A percentile compares a stretch with the other conserved stretches of the same genome.
Conservation (phyloP, 2,797 vertebrate genomes). For the Manis crassicaudata region DNA sequence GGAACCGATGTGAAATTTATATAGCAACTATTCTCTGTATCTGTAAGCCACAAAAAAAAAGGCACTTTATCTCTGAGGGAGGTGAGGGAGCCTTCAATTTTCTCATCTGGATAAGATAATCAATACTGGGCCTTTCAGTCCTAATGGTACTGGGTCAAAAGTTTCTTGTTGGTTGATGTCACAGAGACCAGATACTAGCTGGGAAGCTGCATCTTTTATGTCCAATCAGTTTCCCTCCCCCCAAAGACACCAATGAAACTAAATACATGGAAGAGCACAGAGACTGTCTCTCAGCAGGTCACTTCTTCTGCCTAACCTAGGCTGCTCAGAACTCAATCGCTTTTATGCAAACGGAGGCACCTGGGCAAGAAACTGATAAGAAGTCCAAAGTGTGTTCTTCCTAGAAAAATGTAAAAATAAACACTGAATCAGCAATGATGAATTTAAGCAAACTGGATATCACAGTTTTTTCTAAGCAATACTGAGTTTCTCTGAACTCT, state of each 20-base stretch:
- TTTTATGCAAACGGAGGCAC: neutral
- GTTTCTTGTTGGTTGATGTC: neutral
- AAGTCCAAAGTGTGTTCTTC: neutral
- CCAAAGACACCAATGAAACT: neutral
- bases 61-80: neutral
- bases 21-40: neutral
- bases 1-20: neutral
- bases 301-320: neutral
- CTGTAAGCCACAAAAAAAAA: neutral
- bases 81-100: neutral
- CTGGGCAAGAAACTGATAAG: neutral
- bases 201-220: neutral
- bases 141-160: neutral
- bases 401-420: constrained; percentile 9
- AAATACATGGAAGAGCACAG: neutral
- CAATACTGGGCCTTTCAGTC: neutral
- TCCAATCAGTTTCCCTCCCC: neutral
- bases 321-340: neutral
- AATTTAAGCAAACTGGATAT: neutral
- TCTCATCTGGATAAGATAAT: neutral
- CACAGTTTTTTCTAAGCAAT: neutral
- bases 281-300: neutral
- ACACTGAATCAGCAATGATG: neutral
- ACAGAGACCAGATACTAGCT: neutral
- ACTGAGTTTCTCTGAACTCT: neutral